phyloP scores from a whole-genome alignment of 23 tunicate species.

The Oikopleura vanhoeffeni region DNA sequence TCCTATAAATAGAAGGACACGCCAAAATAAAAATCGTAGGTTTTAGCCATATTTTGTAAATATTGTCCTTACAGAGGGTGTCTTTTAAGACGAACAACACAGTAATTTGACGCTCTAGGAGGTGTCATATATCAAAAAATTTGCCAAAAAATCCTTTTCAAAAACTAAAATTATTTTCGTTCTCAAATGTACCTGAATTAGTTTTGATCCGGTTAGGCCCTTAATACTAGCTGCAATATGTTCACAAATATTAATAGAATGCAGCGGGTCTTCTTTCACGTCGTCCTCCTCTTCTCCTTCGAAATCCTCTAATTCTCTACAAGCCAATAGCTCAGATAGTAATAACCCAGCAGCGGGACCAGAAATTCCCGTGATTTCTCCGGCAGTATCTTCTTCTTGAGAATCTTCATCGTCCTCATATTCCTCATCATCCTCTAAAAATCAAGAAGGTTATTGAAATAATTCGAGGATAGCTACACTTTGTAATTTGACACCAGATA shows the following conservation, averaged over 20 bases:
- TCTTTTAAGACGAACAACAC: no score
- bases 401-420: conserved; percentile 9
- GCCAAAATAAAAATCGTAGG: no score
- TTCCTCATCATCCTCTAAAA: not conserved
- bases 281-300: conserved; percentile 12
- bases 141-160: no score
- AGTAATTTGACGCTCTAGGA: no score
- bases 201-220: not conserved
- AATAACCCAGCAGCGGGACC: not conserved
- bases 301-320: not conserved
- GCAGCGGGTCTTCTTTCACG: not conserved
- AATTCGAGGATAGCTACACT: no score
- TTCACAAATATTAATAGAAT: not conserved
- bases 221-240: not conserved
- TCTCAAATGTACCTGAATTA: not conserved
- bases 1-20: no score
- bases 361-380: not conserved
- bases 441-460: no score
- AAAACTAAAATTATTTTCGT: no score
- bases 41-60: no score
- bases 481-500: no score
- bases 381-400: not conserved
- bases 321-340: not conserved
- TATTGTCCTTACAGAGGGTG: no score
- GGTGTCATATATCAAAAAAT: no score